Evolutionary conservation across 2,113 vertebrate species (phyloP).

Genomic region (Thamnophis sirtalis): DNA sequence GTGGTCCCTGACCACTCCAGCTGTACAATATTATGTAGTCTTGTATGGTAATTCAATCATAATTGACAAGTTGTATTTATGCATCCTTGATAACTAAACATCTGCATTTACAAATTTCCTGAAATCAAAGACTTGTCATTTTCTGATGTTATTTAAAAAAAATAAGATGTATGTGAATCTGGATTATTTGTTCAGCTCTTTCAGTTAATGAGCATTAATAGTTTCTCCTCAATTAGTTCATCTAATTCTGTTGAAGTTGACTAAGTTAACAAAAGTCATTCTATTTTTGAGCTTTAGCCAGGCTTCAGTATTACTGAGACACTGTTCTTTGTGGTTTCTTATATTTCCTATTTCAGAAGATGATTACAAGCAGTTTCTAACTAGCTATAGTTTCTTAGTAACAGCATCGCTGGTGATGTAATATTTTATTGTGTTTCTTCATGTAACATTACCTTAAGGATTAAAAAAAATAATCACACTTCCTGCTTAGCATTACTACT

Average conservation of each 20-base stretch:
- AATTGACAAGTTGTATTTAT: neutral
- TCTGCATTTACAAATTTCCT: neutral
- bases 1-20: neutral
- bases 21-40: neutral
- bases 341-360: constrained; percentile 57
- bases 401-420: constrained; percentile 45
- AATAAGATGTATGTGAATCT: neutral
- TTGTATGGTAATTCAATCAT: neutral
- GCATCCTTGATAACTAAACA: neutral
- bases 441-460: neutral
- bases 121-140: neutral
- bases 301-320: constrained; percentile 4
- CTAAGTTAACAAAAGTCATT: constrained; percentile 25
- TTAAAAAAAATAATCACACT: constrained; percentile 18
- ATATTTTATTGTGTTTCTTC: constrained; percentile 20
- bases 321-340: constrained; percentile 44
- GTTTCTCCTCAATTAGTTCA: neutral
- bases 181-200: neutral
- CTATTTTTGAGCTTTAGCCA: constrained; percentile 19
- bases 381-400: constrained; percentile 39
- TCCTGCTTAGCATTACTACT: neutral
- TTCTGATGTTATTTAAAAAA: neutral
- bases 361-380: constrained; percentile 49
- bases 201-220: neutral
- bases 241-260: neutral